phyloP scores from a whole-genome alignment of 2,888 invertebrate species.

The Macaria notata region DNA sequence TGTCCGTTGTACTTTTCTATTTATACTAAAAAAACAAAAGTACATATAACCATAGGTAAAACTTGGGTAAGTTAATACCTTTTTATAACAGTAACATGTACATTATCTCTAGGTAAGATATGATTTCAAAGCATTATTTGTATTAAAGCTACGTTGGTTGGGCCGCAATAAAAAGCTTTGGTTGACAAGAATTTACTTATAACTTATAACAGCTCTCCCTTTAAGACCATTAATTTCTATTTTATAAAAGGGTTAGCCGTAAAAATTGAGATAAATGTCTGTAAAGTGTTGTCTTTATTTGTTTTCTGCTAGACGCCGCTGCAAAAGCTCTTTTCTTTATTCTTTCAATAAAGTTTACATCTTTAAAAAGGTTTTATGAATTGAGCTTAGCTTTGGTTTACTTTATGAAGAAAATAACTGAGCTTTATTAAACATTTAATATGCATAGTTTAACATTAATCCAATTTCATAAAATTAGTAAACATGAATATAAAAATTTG shows the following conservation, averaged over 20 bases:
- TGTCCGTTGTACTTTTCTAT: no score
- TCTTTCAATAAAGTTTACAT: background rate
- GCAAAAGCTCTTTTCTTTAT: constrained; percentile 5
- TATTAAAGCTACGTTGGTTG: no score
- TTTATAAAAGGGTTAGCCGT: constrained; percentile 8
- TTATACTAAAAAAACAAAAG: no score
- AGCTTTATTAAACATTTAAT: constrained; percentile 22
- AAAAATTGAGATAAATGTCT: constrained; percentile 11
- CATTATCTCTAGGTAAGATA: no score
- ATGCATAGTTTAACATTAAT: constrained; percentile 13
- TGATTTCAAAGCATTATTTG: no score
- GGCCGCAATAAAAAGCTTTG: no score
- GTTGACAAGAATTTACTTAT: no score
- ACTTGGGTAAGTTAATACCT: no score
- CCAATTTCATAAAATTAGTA: constrained; percentile 17
- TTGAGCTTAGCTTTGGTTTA: background rate
- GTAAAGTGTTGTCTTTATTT: constrained; percentile 3
- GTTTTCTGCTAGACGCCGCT: background rate
- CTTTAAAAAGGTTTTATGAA: background rate
- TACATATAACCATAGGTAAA: no score
- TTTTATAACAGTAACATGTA: no score
- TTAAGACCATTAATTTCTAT: constrained; percentile 5
- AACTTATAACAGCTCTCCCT: background rate
- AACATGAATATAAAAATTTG: constrained; percentile 14
- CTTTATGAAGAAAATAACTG: constrained; percentile 6